Base-by-base conservation (phyloP, 2,113 vertebrate genomes). In the Salvelinus fontinalis region DNA sequence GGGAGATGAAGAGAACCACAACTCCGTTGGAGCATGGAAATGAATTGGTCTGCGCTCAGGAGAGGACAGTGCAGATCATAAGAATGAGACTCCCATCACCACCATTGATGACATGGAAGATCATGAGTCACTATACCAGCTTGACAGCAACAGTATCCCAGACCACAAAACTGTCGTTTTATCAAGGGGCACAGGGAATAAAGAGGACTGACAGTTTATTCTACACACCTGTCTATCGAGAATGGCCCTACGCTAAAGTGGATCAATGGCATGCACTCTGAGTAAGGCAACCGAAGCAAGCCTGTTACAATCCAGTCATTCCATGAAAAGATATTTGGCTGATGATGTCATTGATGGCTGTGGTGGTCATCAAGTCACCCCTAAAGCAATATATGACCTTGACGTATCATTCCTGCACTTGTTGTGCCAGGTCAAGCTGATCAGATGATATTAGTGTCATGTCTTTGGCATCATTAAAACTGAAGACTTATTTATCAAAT, bases 351-450 rank as follows among this genome's bases (percentile, higher is more conserved):
- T 79, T 29, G 67, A 79, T 57, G 70, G 70, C n/a, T 82, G 70
- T 24, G 73, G 73, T 48, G 81, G 65, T 26, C 70, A 83, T 62
- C 14, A 8, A 8, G 8, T 39, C 8, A 39, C 39, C 39, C 8
- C 39, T 39, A 85, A 29, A 79, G 86, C 78, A 5, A 65, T 86
- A 20, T 70, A 83, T 34, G 57, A 77, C 31, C 3, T 83, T 26
- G 4, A 67, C 3, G 18, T 77, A 26, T 78, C 9, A 64, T 75
- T 44, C 69, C 73, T 18, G 70, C 59, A 22, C n/a, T 84, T 3
- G 62, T 79, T 26, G 51, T 84, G 2, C 70, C 73, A 49, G 79
- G 70, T 26, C 79, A 81, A 29, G 27, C 59, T 2, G 73, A 84
- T 26, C 26, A 84, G 64, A 75, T 80, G 26, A 81, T 78, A 20